Conservation (phyloP, 2,113 vertebrate species). For the Monopterus albus region DNA sequence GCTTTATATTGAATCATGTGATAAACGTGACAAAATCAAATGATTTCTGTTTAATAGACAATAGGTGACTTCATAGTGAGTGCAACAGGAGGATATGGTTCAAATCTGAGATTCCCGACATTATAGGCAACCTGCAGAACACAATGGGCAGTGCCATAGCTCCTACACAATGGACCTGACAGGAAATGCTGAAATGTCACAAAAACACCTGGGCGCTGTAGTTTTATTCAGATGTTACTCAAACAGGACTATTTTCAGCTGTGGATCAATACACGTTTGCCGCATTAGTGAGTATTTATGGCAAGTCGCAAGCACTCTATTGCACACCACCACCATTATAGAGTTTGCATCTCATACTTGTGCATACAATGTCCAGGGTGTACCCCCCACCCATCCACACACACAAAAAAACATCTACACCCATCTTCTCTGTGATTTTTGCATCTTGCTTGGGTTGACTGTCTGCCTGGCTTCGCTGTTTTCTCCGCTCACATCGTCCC, state of each 20-base stretch:
- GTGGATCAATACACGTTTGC: not conserved
- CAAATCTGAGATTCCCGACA: no score
- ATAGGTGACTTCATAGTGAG: no score
- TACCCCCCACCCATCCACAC: no score
- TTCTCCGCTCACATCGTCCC: conserved; percentile 45
- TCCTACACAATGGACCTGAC: not conserved
- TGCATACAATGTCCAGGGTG: no score
- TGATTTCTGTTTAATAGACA: no score
- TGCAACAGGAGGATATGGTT: no score
- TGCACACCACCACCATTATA: not conserved
- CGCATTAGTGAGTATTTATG: not conserved
- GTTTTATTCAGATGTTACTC: not conserved
- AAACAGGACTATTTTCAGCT: not conserved
- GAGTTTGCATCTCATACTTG: not conserved
- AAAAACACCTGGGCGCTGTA: no score
- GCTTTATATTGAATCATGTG: not conserved
- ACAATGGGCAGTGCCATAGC: not conserved
- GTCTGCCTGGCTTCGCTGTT: conserved; percentile 21
- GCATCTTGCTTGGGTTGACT: conserved; percentile 22
- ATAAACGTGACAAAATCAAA: not conserved
- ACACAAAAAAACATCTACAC: no score
- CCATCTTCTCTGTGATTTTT: not conserved
- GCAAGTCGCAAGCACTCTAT: conserved; percentile 7
- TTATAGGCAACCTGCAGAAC: no score
- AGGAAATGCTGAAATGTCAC: no score